phyloP scores from a whole-genome alignment of 2,888 invertebrate species.

The Pantelozetes paolii region DNA sequence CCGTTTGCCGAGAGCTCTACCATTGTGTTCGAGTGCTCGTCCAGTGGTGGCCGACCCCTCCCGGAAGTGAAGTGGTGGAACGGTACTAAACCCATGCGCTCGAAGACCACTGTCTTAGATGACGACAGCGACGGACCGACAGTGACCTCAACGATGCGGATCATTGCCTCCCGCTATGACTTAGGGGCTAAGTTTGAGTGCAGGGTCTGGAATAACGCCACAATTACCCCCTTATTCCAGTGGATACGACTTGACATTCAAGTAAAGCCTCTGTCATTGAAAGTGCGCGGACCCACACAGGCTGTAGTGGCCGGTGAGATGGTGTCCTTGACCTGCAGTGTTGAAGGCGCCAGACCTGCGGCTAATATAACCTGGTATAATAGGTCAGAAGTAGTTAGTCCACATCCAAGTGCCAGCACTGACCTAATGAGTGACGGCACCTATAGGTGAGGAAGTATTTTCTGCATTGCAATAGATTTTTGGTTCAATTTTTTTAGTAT shows the following conservation, averaged over 20 bases:
- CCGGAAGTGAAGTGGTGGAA: constrained; percentile 81
- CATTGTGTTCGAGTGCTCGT: constrained; percentile 67
- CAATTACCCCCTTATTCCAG: constrained; percentile 48
- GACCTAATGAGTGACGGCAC: constrained; percentile 49
- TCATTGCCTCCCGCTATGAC: constrained; percentile 48
- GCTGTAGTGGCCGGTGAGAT: constrained; percentile 75
- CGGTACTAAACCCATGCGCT: constrained; percentile 53
- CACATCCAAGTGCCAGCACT: constrained; percentile 41
- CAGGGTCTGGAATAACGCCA: constrained; percentile 47
- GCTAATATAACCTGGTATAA: constrained; percentile 82
- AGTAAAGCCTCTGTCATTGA: constrained; percentile 74
- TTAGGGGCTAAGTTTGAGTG: constrained; percentile 48
- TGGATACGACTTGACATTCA: constrained; percentile 66
- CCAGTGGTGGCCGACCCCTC: constrained; percentile 75
- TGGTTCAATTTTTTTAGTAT: too few species aligned
- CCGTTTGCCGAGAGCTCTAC: constrained; percentile 67
- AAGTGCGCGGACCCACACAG: constrained; percentile 68
- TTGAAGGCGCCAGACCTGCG: constrained; percentile 74
- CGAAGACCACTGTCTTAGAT: constrained; percentile 44
- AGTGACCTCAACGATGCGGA: constrained; percentile 47
- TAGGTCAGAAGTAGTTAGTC: constrained; percentile 48
- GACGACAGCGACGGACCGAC: constrained; percentile 39
- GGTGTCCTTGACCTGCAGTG: constrained; percentile 71
- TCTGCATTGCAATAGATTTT: too few species aligned
- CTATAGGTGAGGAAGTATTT: constrained; percentile 44